These are phyloP conservation scores for Globodera ellingtonae DNA, from an alignment of 1,140 invertebrate species.

Conservation along the genomic window DNA sequence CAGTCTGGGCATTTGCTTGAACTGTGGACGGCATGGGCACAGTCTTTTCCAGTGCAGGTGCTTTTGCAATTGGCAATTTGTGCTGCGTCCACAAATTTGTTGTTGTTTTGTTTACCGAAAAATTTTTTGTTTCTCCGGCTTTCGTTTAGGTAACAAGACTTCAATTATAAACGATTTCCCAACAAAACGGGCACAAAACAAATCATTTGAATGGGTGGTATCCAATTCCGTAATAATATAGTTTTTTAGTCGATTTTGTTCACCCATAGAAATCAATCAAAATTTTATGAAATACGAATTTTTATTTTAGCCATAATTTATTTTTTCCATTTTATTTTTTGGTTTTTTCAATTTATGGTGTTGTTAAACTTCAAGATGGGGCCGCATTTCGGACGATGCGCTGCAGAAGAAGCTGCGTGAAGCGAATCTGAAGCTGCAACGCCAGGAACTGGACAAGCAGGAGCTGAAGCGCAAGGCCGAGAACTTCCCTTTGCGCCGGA, in stretches of 20 bases:
- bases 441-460: conserved; percentile 10
- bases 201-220: too few species aligned
- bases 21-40: conserved; percentile 21
- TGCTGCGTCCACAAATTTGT: too few species aligned
- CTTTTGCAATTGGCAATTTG: not conserved
- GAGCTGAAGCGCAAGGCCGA: conserved; percentile 12
- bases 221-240: too few species aligned
- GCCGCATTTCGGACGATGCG: not conserved
- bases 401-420: conserved; percentile 26
- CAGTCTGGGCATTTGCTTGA: conserved; percentile 15
- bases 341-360: not conserved
- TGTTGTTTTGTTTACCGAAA: too few species aligned
- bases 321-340: not conserved
- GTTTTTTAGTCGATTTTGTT: not conserved
- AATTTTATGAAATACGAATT: not conserved
- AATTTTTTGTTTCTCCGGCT: too few species aligned
- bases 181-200: too few species aligned
- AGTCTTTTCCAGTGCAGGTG: conserved; percentile 11
- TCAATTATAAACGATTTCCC: too few species aligned
- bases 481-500: conserved; percentile 12
- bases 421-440: not conserved
- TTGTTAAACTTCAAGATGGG: not conserved
- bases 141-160: too few species aligned
- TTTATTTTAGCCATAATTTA: not conserved
- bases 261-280: not conserved